Base-by-base conservation (phyloP, 2,888 invertebrate species). In the Anodontia alba region DNA sequence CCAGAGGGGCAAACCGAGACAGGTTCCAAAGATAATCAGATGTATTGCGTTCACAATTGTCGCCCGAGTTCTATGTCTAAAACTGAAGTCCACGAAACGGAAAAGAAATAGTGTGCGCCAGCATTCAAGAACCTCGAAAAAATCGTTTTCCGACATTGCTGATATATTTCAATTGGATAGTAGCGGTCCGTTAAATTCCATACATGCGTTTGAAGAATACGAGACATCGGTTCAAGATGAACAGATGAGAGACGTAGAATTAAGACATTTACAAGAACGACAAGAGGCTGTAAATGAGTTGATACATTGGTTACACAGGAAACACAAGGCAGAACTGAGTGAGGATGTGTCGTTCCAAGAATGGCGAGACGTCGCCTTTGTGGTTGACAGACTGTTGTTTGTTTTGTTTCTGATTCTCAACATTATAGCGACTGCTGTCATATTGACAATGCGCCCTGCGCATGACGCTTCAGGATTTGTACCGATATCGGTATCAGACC, bases 291-390 rank as follows among this genome's bases (percentile, higher is more conserved):
- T 91, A 8, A 88, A 86, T 31, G 87, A 90, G 17, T 78, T 91
- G 46, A 89, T 91, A 26, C 76, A 84, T 20, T 80, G 90, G 77
- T 80, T 92, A 17, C 89, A 90, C 43, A 80, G 73, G 23, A 88
- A 89, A 57, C 90, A 91, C 26, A 73, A 78, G 2, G 81, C 87
- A 15, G 91, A 92, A 51, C 66, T 88, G 31, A 80, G 84, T 0
- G 90, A 91, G 36, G 90, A 89, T 23, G 80, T 88, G 31, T 84
- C 89, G 10, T 91, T 87, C 71, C 81, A 88, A 42, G 91, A 92
- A 85, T 92, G 92, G 92, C 85, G 90, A 1, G 90, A 92, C 71
- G 89, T 91, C 0, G 92, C 92, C 1, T 90, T 86, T 73, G 91
- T 91, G 7, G 79, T 90, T n/a, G 92, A 92, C 74, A 73, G 92